Percentiles rank a stretch among this genome's conserved stretches.
Evolutionary conservation across 2,888 invertebrate species (phyloP).

Genomic region (Bimastos eiseni): DNA sequence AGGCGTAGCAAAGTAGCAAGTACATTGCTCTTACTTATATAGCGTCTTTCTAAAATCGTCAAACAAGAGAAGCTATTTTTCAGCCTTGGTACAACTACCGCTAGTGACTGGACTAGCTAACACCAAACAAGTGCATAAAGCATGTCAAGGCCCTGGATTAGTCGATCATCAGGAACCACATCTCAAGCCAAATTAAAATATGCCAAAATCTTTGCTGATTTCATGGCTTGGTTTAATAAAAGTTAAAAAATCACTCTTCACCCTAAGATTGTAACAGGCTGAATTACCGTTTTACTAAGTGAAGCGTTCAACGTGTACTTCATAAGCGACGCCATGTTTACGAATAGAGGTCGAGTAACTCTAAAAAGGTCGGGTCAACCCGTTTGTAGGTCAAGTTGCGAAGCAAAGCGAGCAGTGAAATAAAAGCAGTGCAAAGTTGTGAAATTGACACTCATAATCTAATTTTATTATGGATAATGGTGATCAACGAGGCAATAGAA

Average conservation of each 20-base stretch:
- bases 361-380: not conserved
- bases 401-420: no score
- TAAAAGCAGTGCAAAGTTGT: no score
- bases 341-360: not conserved
- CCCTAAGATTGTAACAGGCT: not conserved
- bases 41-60: no score
- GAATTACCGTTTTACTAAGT: not conserved
- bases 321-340: slow-evolving; percentile 13
- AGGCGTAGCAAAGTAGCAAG: no score
- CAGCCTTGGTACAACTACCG: not conserved
- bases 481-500: no score
- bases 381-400: not conserved
- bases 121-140: not conserved
- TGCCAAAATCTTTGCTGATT: not conserved
- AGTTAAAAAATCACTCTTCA: not conserved
- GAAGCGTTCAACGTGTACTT: not conserved
- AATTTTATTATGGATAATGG: no score
- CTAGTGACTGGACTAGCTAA: not conserved
- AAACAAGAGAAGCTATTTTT: not conserved
- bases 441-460: no score
- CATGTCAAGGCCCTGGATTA: not conserved
- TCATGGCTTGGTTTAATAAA: not conserved
- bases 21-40: no score
- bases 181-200: not conserved
- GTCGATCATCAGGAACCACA: not conserved